These are phyloP conservation scores for Tyria jacobaeae DNA, from an alignment of 2,888 invertebrate genomes.

Conservation along the genomic window DNA sequence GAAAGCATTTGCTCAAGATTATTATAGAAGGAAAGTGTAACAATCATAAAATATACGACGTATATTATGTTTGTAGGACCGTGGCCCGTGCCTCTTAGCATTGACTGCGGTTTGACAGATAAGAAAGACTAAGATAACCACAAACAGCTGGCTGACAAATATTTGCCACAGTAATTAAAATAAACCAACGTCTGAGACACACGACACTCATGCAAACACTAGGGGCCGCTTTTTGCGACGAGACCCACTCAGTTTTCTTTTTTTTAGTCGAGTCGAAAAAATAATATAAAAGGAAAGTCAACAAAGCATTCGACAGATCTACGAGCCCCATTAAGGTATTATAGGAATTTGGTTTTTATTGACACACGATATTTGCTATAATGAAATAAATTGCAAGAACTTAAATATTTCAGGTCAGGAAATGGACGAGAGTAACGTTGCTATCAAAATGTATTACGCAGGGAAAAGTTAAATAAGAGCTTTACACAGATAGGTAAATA, in stretches of 20 bases:
- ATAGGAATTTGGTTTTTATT: constrained; percentile 15
- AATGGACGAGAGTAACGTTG: background rate
- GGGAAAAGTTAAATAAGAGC: background rate
- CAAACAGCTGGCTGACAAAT: constrained; percentile 79
- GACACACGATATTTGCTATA: constrained; percentile 7
- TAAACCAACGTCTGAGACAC: constrained; percentile 67
- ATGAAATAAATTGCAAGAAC: constrained; percentile 4
- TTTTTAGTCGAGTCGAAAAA: constrained; percentile 45
- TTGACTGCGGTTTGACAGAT: constrained; percentile 86
- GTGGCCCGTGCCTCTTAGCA: constrained; percentile 78
- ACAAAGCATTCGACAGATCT: constrained; percentile 31
- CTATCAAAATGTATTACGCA: background rate
- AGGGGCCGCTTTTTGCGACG: constrained; percentile 64
- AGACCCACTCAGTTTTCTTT: constrained; percentile 52
- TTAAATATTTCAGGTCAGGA: background rate
- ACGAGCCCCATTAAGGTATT: constrained; percentile 16
- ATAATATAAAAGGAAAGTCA: constrained; percentile 33
- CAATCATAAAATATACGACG: constrained; percentile 40
- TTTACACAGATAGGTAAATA: background rate
- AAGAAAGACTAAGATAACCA: constrained; percentile 80
- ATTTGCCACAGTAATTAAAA: constrained; percentile 81
- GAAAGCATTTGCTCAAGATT: constrained; percentile 26
- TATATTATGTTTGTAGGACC: constrained; percentile 54
- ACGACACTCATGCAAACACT: constrained; percentile 66
- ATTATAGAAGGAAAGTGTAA: constrained; percentile 31